Evolutionary conservation across 2,888 invertebrate genomes (phyloP).

Genomic region (Acrobasis repandana): DNA sequence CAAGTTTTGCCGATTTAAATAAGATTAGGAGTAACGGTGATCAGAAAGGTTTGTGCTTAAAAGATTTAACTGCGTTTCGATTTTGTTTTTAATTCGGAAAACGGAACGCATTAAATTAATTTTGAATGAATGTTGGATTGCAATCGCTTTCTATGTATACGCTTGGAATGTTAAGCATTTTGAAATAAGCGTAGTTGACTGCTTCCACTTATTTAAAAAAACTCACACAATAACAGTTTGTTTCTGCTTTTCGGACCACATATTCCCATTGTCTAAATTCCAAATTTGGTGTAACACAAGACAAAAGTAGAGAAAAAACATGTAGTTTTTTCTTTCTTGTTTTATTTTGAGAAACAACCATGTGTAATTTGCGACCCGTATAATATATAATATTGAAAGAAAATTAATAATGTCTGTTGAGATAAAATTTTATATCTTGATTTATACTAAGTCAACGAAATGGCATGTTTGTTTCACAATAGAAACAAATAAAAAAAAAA

Average conservation of each 20-base stretch:
- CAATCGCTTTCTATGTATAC: slow-evolving; percentile 29
- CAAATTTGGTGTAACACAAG: slow-evolving; percentile 2
- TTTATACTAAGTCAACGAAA: neutral
- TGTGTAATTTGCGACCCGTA: too few relatives aligned
- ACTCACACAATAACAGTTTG: slow-evolving; percentile 16
- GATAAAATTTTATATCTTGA: too few relatives aligned
- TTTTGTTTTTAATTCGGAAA: neutral
- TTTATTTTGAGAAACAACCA: neutral
- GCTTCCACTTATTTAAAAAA: slow-evolving; percentile 3
- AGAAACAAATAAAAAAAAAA: neutral
- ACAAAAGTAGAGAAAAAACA: neutral
- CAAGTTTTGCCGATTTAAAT: slow-evolving; percentile 89
- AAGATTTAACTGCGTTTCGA: slow-evolving; percentile 9
- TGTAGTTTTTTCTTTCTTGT: neutral
- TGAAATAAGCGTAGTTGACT: slow-evolving; percentile 14
- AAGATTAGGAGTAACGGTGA: slow-evolving; percentile 80
- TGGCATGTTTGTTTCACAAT: neutral
- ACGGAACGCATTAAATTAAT: slow-evolving; percentile 3
- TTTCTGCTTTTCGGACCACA: slow-evolving; percentile 57
- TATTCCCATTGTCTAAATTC: slow-evolving; percentile 63
- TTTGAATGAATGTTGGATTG: slow-evolving; percentile 1
- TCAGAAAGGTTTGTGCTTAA: slow-evolving; percentile 61
- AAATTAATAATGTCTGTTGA: too few relatives aligned
- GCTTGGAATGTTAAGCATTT: slow-evolving; percentile 29
- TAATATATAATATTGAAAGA: too few relatives aligned